These are phyloP conservation scores for Pelecanoides urinatrix DNA, from an alignment of 2,113 vertebrate genomes.

Conservation along the genomic window DNA sequence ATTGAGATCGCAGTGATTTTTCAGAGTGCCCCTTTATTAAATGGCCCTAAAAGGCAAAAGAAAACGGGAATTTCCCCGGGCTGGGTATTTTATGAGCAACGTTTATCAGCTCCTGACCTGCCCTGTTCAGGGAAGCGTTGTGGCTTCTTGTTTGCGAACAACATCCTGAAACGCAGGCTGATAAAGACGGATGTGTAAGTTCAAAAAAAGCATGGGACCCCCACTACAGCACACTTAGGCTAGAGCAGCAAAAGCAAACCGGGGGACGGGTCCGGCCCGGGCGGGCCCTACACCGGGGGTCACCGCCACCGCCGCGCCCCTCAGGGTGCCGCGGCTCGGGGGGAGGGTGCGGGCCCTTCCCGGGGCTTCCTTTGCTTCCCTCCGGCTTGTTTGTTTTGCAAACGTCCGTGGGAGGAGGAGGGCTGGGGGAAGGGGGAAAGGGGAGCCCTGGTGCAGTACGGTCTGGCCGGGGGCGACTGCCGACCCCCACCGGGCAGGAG, in stretches of 20 bases:
- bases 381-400: neutral
- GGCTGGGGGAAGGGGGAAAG: neutral
- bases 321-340: neutral
- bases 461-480: neutral
- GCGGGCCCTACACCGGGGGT: fast-evolving
- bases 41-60: neutral
- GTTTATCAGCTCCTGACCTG: neutral
- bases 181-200: fast-evolving
- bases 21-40: neutral
- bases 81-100: neutral
- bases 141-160: neutral
- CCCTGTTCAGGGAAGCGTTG: neutral
- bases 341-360: neutral
- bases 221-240: fast-evolving
- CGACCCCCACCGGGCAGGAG: too few species aligned
- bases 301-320: too few species aligned
- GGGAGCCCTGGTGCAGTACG: neutral
- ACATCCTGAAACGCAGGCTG: neutral
- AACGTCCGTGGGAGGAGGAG: neutral
- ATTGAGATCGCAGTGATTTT: neutral
- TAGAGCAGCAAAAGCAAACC: neutral
- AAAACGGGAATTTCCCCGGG: too few species aligned
- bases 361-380: neutral
- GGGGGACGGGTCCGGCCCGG: too few species aligned
- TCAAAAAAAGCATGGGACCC: too few species aligned